Evolutionary conservation across 2,113 vertebrate species (phyloP).

Genomic region (Benitochromis conjunctus): DNA sequence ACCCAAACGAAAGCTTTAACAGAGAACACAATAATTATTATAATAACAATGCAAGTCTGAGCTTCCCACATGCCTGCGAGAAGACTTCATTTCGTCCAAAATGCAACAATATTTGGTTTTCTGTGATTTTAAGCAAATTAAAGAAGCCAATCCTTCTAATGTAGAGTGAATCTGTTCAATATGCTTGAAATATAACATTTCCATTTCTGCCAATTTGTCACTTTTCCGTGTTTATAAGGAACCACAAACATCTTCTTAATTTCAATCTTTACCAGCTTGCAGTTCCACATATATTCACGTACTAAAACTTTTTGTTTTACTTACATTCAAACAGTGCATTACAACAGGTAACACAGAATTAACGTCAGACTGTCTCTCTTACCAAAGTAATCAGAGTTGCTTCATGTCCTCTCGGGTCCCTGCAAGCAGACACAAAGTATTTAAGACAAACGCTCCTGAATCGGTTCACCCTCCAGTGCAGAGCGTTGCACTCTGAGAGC

Average conservation of each 20-base stretch:
- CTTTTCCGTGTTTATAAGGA: background rate
- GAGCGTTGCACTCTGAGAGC: background rate
- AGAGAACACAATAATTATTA: background rate
- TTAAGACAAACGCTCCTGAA: background rate
- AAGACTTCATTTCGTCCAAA: background rate
- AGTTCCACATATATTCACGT: background rate
- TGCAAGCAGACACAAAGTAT: background rate
- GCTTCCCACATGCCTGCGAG: background rate
- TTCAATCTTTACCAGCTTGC: background rate
- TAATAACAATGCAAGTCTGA: background rate
- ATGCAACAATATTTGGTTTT: background rate
- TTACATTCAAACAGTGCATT: background rate
- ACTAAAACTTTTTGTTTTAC: background rate
- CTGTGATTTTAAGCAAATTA: fast-evolving
- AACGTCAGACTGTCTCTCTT: background rate
- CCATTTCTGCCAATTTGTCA: background rate
- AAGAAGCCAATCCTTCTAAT: background rate
- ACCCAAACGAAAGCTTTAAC: background rate
- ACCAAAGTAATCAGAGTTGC: conserved; percentile 18
- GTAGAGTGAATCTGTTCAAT: background rate
- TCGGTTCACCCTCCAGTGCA: background rate
- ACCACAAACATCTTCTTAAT: background rate
- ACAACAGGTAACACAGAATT: background rate
- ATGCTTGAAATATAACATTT: fast-evolving
- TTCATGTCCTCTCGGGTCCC: background rate